Evolutionary conservation across 2,113 vertebrate species (phyloP).

Genomic region (Grus americana): DNA sequence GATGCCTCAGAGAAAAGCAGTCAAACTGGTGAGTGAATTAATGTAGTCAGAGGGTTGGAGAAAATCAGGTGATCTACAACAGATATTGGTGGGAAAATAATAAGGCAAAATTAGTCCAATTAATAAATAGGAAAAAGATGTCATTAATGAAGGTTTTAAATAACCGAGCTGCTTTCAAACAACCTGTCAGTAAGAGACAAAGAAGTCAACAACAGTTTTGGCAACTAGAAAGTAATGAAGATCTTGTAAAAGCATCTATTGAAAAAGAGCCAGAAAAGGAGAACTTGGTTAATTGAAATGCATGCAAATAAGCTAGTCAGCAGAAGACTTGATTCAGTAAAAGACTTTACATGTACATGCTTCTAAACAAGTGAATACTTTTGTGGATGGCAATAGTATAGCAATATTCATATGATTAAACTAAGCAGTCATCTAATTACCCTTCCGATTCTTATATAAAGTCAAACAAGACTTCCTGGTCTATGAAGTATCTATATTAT

Average conservation of each 20-base stretch:
- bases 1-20: neutral
- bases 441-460: neutral
- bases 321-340: neutral
- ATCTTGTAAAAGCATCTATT: neutral
- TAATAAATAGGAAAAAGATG: neutral
- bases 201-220: neutral
- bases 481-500: neutral
- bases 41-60: neutral
- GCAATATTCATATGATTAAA: neutral
- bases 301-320: neutral
- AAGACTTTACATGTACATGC: neutral
- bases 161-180: neutral
- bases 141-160: neutral
- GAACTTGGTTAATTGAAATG: neutral
- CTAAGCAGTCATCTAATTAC: neutral
- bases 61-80: neutral
- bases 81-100: neutral
- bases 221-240: neutral
- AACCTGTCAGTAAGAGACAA: neutral
- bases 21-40: neutral
- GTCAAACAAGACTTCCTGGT: neutral
- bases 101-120: neutral
- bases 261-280: neutral
- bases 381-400: neutral
- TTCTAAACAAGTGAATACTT: neutral